Conservation (phyloP, 1,140 invertebrate species). For the Cydia strobilella region DNA sequence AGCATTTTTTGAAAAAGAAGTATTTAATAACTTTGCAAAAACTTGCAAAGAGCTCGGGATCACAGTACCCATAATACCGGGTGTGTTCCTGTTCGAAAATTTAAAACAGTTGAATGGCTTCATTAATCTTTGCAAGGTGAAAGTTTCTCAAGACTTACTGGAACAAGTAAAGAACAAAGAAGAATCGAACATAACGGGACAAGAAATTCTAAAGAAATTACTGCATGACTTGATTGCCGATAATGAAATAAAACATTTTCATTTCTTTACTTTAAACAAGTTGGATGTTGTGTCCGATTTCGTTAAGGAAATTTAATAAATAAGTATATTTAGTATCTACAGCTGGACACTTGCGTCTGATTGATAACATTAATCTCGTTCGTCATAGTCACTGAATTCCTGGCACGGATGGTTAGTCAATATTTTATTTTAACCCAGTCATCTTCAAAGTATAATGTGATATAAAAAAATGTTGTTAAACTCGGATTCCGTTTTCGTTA, state of each 20-base stretch:
- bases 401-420: no score
- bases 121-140: constrained; percentile 58
- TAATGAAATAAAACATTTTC: constrained; percentile 51
- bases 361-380: no score
- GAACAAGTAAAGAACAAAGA: constrained; percentile 40
- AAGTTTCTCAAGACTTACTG: constrained; percentile 48
- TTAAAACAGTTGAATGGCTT: constrained; percentile 53
- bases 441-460: no score
- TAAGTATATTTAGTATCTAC: no score
- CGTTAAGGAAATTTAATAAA: constrained; percentile 38
- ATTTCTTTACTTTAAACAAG: constrained; percentile 69
- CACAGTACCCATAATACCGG: constrained; percentile 62
- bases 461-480: no score
- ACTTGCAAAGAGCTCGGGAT: constrained; percentile 58
- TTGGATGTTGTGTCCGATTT: constrained; percentile 46
- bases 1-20: constrained; percentile 64
- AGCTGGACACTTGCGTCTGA: no score
- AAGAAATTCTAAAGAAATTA: constrained; percentile 48
- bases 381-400: no score
- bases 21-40: constrained; percentile 52
- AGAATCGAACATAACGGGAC: constrained; percentile 38
- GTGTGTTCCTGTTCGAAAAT: constrained; percentile 64
- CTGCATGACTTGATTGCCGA: constrained; percentile 43
- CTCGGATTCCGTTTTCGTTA: no score
- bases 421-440: no score